Evolutionary conservation across 1,140 invertebrate species (phyloP), one percentile per base, ranked within the genome.

Genomic region (Sinonovacula constricta): DNA sequence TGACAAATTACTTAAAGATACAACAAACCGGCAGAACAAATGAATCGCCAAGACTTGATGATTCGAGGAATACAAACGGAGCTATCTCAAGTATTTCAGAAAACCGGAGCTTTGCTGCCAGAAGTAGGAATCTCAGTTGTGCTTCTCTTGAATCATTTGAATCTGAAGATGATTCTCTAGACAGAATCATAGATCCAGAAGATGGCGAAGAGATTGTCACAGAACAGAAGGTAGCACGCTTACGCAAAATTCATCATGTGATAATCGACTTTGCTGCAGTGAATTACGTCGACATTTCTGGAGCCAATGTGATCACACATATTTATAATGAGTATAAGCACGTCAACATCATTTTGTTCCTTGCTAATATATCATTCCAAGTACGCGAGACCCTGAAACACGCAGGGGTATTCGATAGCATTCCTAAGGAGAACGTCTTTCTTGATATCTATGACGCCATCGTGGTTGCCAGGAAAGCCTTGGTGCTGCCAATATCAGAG

Each of bases 241-340:
- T 88, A 81, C 71, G 84, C 31, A 82, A 79, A 76, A 84, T 84
- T 45, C 90, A 89, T 78, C 89, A 91, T 63, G 77, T 92, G 18
- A 86, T 91, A 63, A 81, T 91, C 62, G 91, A 92, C 81, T 92
- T 89, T 80, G 87, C 87, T 0, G 80, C 88, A 15, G 84, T 92
- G 51, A 89, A 90, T 53, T 92, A 91, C 79, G 74, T 92, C 45
- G 91, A 92, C 79, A 84, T 88, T n/a, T 91, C 91, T 51, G 91
- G 91, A 2, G 85, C 87, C 18, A 90, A 90, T 81, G 88, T 89
- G 0, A 81, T 92, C 33, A 81, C 80, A 36, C 89, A 90, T 69
- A 88, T 90, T 75, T 86, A 67, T 54, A 80, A 81, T 1, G 88
- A 89, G 71, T 88, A 85, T 57, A 81, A 71, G 12, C 87, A 88